phyloP scores from a whole-genome alignment of 1,140 invertebrate genomes.

The Globodera ellingtonae region DNA sequence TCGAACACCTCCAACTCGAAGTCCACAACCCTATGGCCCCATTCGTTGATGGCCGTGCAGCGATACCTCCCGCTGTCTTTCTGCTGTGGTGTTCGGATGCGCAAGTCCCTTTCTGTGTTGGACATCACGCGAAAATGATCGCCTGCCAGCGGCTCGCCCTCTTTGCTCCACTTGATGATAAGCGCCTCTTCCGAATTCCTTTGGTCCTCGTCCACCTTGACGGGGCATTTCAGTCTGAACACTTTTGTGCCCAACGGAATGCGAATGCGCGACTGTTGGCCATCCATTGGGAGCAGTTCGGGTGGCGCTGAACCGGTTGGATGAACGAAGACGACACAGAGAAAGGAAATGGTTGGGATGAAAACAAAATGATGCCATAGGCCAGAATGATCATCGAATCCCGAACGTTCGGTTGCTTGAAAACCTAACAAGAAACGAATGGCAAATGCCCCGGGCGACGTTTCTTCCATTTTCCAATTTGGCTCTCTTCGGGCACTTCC shows the following conservation, averaged over 20 bases:
- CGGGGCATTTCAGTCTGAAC: conserved; percentile 39
- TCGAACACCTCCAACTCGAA: conserved; percentile 38
- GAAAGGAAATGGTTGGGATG: background rate
- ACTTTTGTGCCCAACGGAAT: conserved; percentile 36
- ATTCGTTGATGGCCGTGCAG: conserved; percentile 38
- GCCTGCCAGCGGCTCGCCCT: conserved; percentile 11
- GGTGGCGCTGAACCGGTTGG: conserved; percentile 23
- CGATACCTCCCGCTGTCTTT: conserved; percentile 31
- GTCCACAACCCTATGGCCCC: conserved; percentile 33
- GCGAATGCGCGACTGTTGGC: conserved; percentile 31
- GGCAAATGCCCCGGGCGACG: too few species aligned
- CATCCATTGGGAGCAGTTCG: conserved; percentile 31
- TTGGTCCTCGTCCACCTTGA: conserved; percentile 17
- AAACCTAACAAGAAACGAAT: too few species aligned
- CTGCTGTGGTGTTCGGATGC: conserved; percentile 32
- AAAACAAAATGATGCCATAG: background rate
- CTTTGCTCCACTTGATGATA: conserved; percentile 41
- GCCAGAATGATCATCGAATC: too few species aligned
- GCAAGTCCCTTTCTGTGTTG: conserved; percentile 32
- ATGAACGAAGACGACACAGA: background rate
- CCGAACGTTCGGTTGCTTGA: too few species aligned
- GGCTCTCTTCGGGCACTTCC: background rate
- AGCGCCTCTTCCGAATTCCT: conserved; percentile 25
- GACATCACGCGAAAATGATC: conserved; percentile 14
- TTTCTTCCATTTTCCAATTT: background rate